Evolutionary conservation across 2,888 invertebrate species (phyloP).

Genomic region (Pimpla rufipes): DNA sequence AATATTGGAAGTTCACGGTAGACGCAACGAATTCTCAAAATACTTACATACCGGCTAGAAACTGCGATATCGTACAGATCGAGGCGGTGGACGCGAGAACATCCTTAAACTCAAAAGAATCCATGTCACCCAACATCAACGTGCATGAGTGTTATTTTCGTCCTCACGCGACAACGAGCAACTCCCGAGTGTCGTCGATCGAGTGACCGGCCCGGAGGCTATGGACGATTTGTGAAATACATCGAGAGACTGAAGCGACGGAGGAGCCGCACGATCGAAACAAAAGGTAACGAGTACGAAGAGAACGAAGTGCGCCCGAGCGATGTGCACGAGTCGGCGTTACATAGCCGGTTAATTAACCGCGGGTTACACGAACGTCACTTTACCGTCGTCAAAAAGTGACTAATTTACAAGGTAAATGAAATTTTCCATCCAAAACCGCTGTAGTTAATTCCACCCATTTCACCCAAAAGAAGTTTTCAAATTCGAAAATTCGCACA

Average conservation of each 20-base stretch:
- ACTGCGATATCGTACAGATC: conserved; percentile 92
- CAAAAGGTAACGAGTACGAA: neutral
- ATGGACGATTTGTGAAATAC: neutral
- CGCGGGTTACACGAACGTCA: no score
- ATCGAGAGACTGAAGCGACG: neutral
- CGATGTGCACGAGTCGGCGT: no score
- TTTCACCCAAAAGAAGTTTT: no score
- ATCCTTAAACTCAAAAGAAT: conserved; percentile 84
- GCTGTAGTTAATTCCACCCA: no score
- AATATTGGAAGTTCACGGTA: neutral
- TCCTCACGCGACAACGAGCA: neutral
- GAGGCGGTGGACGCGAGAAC: conserved; percentile 89
- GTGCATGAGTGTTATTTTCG: conserved; percentile 2
- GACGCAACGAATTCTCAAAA: neutral
- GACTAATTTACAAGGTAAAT: no score
- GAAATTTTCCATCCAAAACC: no score
- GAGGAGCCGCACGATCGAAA: conserved; percentile 1
- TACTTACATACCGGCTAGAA: conserved; percentile 94
- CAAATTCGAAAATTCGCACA: no score
- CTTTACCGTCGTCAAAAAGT: no score
- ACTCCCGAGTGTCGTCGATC: neutral
- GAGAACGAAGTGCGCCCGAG: no score
- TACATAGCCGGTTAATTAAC: no score
- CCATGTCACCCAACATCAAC: conserved; percentile 78
- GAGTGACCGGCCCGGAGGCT: conserved; percentile 5